Base-by-base conservation (phyloP, 2,888 invertebrate species). In the Cacoxenus indagator region DNA sequence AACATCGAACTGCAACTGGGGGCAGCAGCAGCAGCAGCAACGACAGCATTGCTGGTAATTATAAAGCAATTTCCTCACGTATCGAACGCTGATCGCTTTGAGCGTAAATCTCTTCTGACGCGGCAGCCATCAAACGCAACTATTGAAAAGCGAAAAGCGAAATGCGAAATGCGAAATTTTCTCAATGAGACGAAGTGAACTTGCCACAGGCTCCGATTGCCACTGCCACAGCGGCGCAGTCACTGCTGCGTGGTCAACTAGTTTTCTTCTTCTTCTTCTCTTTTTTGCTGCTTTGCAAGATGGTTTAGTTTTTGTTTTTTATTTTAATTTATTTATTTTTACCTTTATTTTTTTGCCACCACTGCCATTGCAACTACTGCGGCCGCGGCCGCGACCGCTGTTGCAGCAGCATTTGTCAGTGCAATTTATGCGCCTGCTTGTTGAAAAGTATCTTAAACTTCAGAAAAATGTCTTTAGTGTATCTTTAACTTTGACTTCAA, bases 31-130 rank as follows among this genome's bases (percentile, higher is more conserved):
- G 26, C 67, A 11, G 29, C 22, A 62, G 46, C 70, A 59, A 31
- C 29, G 68, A 68, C 64, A 67, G 51, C 51, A 64, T 70, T 67
- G 57, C 31, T 65, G 69, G 78, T 82, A 83, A 82, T 82, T 82
- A 82, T 79, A 81, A 76, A 74, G 78, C 77, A 78, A 82, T 83
- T 82, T 83, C 81, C 81, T 77, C 81, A 78, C 82, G 76, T 76
- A 82, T 83, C 77, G 77, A 81, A 72, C 77, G 78, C 71, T 77
- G 82, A 83, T 83, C 78, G 79, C 73, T 79, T 81, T 73, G 78
- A 69, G 72, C 74, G 71, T 51, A 65, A 67, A 65, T 65, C 65
- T 65, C 31, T 24, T 9, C n/a, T 43, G n/a, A 14, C 61, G 2
- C 9, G 19, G 43, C 1, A 8, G 43, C 11, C 24, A n/a, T 1